Evolutionary conservation across 23 tunicate genomes (phyloP).

Genomic region (Halocynthia aurantium): DNA sequence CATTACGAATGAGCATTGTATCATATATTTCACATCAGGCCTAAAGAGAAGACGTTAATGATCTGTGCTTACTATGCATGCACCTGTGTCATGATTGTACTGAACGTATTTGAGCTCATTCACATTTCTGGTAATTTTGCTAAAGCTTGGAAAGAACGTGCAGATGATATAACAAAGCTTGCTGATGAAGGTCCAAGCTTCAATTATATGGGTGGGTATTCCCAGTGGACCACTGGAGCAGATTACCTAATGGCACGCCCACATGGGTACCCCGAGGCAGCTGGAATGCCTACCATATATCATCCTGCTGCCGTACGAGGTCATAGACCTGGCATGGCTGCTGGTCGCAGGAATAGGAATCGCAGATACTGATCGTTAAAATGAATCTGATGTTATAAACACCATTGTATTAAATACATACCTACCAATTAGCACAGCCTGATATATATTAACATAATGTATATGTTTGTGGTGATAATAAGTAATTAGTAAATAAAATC

Average conservation of each 20-base stretch:
- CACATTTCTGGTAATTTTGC: conserved; percentile 50
- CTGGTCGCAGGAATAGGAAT: background rate
- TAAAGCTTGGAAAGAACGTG: conserved; percentile 65
- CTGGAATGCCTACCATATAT: conserved; percentile 64
- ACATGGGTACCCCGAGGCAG: conserved; percentile 72
- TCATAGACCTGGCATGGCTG: conserved; percentile 1
- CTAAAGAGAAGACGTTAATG: conserved; percentile 80
- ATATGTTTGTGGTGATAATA: too few relatives aligned
- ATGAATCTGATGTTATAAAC: too few relatives aligned
- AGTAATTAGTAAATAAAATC: too few relatives aligned
- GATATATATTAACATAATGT: too few relatives aligned
- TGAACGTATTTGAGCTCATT: conserved; percentile 53
- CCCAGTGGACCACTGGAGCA: conserved; percentile 52
- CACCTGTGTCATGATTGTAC: conserved; percentile 72
- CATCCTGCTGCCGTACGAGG: background rate
- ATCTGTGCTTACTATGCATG: conserved; percentile 67
- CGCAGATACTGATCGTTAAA: too few relatives aligned
- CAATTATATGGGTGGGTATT: conserved; percentile 18
- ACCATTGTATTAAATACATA: too few relatives aligned
- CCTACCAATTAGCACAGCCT: too few relatives aligned
- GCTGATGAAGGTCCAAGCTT: conserved; percentile 78
- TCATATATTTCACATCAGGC: conserved; percentile 24
- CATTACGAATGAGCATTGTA: too few relatives aligned
- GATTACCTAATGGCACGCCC: conserved; percentile 39
- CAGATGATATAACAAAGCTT: conserved; percentile 59